Conservation (phyloP, 2,888 invertebrate genomes). For the Pollenia angustigena region DNA sequence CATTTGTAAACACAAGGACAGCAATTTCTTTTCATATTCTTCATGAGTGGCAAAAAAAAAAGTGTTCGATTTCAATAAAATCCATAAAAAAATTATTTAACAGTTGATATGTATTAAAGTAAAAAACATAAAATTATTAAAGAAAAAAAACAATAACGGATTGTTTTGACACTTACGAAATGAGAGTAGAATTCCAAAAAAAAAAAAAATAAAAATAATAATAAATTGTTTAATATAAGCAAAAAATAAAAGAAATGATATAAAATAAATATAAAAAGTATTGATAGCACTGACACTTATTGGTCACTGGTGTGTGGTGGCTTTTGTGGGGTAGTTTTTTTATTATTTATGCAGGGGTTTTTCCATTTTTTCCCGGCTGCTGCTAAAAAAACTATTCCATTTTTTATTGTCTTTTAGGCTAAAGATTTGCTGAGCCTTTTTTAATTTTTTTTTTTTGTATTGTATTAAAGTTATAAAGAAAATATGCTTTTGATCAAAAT, state of each 20-base stretch:
- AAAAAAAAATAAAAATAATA: constrained; percentile 12
- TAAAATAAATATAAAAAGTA: constrained; percentile 3
- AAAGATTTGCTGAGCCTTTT: constrained; percentile 40
- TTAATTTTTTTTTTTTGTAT: neutral
- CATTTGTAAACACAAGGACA: neutral
- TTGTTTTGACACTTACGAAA: constrained; percentile 70
- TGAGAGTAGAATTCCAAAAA: constrained; percentile 52
- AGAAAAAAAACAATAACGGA: constrained; percentile 43
- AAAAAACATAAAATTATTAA: constrained; percentile 17
- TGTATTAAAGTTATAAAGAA: constrained; percentile 60
- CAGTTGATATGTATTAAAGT: neutral
- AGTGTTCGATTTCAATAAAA: constrained; percentile 41
- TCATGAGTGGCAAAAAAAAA: constrained; percentile 10
- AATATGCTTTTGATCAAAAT: constrained; percentile 57
- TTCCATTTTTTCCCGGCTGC: no score
- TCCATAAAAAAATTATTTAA: constrained; percentile 11
- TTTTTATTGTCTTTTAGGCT: constrained; percentile 31
- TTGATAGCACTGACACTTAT: constrained; percentile 52
- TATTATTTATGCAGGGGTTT: neutral
- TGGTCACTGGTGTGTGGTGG: constrained; percentile 56
- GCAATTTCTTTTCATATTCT: neutral
- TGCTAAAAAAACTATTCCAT: constrained; percentile 18
- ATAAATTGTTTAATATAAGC: constrained; percentile 31
- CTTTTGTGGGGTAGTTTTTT: constrained; percentile 58
- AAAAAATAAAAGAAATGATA: neutral